Conservation (phyloP, 2,113 vertebrate genomes). For the Dicerorhinus sumatrensis region DNA sequence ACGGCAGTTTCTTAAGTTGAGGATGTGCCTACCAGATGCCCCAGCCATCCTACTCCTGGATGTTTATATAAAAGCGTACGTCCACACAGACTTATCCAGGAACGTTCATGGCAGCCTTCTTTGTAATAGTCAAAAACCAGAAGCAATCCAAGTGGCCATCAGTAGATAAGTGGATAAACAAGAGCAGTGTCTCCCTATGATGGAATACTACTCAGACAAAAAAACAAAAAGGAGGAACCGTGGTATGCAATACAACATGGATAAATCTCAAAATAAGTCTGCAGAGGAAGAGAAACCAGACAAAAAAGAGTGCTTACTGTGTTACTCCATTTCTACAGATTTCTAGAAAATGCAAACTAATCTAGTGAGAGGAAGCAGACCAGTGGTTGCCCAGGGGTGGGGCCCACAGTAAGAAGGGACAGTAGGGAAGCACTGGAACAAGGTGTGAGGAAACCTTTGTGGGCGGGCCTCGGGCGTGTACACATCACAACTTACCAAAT, state of each 20-base stretch:
- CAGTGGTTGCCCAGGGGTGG: accelerated
- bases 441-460: not conserved
- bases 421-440: too few species aligned
- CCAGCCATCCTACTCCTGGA: not conserved
- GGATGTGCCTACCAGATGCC: accelerated
- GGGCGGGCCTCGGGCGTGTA: not conserved
- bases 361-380: not conserved
- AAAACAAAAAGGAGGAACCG: not conserved
- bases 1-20: not conserved
- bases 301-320: accelerated
- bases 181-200: accelerated
- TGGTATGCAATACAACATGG: accelerated
- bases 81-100: too few species aligned
- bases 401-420: not conserved
- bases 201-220: accelerated
- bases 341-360: not conserved
- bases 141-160: accelerated
- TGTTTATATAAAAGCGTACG: not conserved
- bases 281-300: not conserved
- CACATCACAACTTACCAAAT: accelerated
- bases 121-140: not conserved
- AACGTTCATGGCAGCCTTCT: accelerated
- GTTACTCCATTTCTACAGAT: not conserved
- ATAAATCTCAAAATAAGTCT: accelerated
- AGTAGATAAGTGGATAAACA: accelerated